These are phyloP conservation scores for Adelges cooleyi DNA, from an alignment of 1,140 invertebrate species.

Conservation along the genomic window DNA sequence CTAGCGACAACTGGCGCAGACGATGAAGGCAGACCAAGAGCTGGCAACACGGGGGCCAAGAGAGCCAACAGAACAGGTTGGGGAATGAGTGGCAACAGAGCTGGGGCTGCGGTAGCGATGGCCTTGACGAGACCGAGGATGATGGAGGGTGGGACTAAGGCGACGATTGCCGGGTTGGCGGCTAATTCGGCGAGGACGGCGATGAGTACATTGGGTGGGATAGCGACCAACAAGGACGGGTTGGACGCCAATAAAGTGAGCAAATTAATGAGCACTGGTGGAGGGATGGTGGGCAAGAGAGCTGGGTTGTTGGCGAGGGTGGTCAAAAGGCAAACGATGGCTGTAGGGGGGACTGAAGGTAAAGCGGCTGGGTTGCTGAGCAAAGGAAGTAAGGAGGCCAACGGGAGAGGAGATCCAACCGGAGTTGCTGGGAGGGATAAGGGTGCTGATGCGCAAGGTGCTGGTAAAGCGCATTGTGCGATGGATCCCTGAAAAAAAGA, in stretches of 20 bases:
- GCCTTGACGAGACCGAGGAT: neutral
- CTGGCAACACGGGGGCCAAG: neutral
- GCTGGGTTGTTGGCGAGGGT: neutral
- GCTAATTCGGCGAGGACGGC: neutral
- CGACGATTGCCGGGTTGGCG: neutral
- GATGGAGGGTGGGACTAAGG: neutral
- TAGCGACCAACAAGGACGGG: neutral
- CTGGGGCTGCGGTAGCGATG: neutral
- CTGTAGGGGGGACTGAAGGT: too few species aligned
- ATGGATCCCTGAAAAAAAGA: too few species aligned
- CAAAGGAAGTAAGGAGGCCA: too few species aligned
- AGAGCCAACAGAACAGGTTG: neutral
- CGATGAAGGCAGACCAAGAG: neutral
- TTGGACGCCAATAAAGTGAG: neutral
- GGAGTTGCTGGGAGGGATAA: too few species aligned
- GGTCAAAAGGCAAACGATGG: too few species aligned
- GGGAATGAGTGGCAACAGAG: neutral
- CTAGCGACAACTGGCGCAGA: neutral
- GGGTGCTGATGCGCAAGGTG: too few species aligned
- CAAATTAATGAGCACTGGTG: neutral
- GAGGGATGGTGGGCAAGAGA: neutral
- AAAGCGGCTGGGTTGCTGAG: too few species aligned
- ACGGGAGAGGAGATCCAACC: too few species aligned
- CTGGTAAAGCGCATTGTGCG: too few species aligned
- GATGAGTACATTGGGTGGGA: neutral